Evolutionary conservation across 2,888 invertebrate genomes (phyloP).

Genomic region (Diarsia mendica): DNA sequence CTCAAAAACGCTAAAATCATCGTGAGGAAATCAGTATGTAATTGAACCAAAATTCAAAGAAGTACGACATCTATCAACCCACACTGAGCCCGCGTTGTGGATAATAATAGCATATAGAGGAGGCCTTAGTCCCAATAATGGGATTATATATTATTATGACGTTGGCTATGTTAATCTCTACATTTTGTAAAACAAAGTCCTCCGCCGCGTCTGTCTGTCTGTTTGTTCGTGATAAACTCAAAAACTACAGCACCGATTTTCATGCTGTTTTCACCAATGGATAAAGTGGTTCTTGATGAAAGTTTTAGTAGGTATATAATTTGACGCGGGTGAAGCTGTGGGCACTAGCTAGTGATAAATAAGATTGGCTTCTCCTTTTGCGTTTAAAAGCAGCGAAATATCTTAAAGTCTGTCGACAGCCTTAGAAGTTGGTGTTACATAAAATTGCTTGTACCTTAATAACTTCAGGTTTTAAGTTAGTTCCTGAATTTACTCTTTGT

Average conservation of each 20-base stretch:
- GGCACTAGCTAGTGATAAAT: too few species aligned
- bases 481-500: constrained; percentile 6
- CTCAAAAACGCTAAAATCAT: background rate
- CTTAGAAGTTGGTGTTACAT: background rate
- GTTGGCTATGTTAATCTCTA: background rate
- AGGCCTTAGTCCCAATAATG: background rate
- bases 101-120: background rate
- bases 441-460: background rate
- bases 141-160: background rate
- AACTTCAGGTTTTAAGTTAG: constrained; percentile 19
- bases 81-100: background rate
- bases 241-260: too few species aligned
- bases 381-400: background rate
- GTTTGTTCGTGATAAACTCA: too few species aligned
- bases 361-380: background rate
- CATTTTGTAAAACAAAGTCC: too few species aligned
- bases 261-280: too few species aligned
- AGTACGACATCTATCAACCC: background rate
- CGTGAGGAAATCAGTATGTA: background rate
- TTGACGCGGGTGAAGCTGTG: too few species aligned
- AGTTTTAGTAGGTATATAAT: too few species aligned
- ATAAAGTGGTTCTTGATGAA: too few species aligned
- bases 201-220: too few species aligned
- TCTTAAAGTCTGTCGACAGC: background rate
- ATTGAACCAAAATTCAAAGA: background rate